Conservation (phyloP, 2,888 invertebrate species). For the Microchrysa polita region DNA sequence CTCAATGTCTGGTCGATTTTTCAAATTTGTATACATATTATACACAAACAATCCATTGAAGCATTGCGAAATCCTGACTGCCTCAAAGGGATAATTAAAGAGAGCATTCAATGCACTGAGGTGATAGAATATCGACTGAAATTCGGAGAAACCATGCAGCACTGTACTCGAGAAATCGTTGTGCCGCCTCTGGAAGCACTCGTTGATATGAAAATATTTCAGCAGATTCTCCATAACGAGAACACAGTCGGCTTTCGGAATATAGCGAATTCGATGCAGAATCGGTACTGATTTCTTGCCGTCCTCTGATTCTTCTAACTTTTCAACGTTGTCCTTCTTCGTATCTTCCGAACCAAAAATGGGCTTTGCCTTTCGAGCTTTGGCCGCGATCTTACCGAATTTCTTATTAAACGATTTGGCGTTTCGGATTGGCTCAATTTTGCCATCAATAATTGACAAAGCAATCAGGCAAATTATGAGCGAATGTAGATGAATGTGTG, state of each 20-base stretch:
- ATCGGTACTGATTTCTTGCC: conserved; percentile 52
- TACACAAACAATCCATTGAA: conserved; percentile 82
- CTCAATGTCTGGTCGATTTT: conserved; percentile 67
- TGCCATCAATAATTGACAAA: conserved; percentile 59
- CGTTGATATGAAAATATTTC: conserved; percentile 62
- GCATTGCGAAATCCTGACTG: conserved; percentile 70
- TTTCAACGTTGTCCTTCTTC: conserved; percentile 49
- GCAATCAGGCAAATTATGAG: conserved; percentile 59
- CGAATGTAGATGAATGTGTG: conserved; percentile 58
- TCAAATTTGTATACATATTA: conserved; percentile 74
- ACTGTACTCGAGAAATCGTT: conserved; percentile 59
- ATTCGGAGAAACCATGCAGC: conserved; percentile 62
- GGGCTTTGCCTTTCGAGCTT: conserved; percentile 55
- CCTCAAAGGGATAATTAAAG: conserved; percentile 69
- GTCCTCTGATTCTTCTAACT: conserved; percentile 45
- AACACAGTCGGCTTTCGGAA: conserved; percentile 60
- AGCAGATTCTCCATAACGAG: conserved; percentile 59
- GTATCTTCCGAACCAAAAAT: conserved; percentile 52
- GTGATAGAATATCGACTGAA: conserved; percentile 62
- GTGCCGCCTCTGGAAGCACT: conserved; percentile 61
- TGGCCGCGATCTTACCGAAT: conserved; percentile 58
- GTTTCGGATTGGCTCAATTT: conserved; percentile 60
- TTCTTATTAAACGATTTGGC: conserved; percentile 57
- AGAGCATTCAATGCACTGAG: conserved; percentile 69
- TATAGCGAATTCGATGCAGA: conserved; percentile 55